Percentiles rank a stretch among this genome's conserved stretches.
Conservation (phyloP, 2,797 vertebrate genomes). For the Ibycter americanus region DNA sequence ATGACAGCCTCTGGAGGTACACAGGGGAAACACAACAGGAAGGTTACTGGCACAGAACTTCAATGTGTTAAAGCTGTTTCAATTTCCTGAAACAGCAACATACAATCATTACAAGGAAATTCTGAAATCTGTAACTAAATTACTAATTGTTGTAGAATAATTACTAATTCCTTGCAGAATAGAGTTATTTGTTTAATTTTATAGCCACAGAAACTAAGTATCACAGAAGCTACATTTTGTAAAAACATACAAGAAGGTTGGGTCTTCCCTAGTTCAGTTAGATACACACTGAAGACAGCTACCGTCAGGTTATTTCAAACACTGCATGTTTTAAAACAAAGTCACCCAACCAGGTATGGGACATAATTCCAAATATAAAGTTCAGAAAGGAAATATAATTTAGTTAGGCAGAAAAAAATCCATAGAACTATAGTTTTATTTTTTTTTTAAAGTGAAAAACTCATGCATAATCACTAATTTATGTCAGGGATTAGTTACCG, state of each 20-base stretch:
- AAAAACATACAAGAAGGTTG: not conserved
- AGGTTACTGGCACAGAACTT: not conserved
- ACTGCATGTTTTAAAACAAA: not conserved
- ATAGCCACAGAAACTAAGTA: not conserved
- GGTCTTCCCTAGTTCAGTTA: not conserved
- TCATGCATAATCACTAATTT: constrained; percentile 74
- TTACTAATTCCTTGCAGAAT: not conserved
- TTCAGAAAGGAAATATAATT: not conserved
- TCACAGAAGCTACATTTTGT: not conserved
- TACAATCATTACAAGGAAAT: not conserved
- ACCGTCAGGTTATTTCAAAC: not conserved
- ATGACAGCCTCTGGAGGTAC: not conserved
- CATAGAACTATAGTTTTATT: not conserved
- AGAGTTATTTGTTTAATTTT: not conserved
- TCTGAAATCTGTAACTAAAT: not conserved
- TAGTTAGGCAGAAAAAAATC: not conserved
- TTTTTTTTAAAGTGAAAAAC: not conserved
- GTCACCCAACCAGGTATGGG: not conserved
- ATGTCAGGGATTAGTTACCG: constrained; percentile 51
- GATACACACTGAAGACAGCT: not conserved
- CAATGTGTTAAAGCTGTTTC: not conserved
- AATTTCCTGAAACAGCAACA: not conserved
- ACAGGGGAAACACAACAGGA: not conserved
- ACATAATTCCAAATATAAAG: not conserved
- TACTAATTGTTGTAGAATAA: not conserved